These are phyloP conservation scores for Trigoniulus corallinus DNA, from an alignment of 1,140 invertebrate genomes.

Conservation along the genomic window DNA sequence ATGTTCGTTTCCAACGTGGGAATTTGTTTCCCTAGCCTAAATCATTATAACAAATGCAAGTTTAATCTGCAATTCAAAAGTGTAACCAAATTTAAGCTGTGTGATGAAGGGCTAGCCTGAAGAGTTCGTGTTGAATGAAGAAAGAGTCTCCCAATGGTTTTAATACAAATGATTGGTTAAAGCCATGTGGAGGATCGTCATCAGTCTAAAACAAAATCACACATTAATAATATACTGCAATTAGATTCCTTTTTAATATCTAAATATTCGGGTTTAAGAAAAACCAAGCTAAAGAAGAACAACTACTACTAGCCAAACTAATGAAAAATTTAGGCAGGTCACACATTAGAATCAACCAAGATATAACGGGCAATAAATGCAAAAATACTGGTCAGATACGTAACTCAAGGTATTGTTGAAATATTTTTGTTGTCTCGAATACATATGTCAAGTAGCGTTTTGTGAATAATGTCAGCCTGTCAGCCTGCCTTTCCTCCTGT, in stretches of 20 bases:
- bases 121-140: constrained; percentile 81
- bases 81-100: background rate
- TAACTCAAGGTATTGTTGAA: too few species aligned
- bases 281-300: constrained; percentile 5
- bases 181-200: constrained; percentile 77
- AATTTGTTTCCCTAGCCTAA: too few species aligned
- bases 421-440: too few species aligned
- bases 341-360: background rate
- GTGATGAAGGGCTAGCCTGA: constrained; percentile 70
- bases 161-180: constrained; percentile 78
- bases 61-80: too few species aligned
- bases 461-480: too few species aligned
- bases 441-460: too few species aligned
- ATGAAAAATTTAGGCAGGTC: background rate
- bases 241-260: too few species aligned
- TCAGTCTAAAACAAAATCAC: constrained; percentile 45
- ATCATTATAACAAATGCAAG: too few species aligned
- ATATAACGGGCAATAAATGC: too few species aligned
- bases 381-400: too few species aligned
- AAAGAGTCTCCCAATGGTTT: constrained; percentile 68
- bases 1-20: too few species aligned
- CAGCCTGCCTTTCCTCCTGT: too few species aligned
- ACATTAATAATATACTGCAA: background rate
- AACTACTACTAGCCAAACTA: background rate
- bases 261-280: constrained; percentile 1